phyloP scores from a whole-genome alignment of 2,888 invertebrate species.

The Cheilosia scutellata region DNA sequence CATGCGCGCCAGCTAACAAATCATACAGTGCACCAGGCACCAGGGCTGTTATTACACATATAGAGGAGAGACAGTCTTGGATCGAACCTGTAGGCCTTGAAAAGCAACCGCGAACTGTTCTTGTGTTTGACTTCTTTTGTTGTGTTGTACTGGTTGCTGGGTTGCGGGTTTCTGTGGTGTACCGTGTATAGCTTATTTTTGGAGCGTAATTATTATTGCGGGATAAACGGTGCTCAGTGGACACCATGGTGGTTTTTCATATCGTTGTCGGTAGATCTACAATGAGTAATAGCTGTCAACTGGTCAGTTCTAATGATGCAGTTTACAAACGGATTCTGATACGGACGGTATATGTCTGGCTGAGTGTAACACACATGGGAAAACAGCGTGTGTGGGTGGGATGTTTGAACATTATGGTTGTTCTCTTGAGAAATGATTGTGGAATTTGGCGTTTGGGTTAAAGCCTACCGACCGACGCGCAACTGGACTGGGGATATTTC shows the following conservation, averaged over 20 bases:
- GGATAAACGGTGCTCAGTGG: constrained; percentile 70
- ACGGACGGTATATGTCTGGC: constrained; percentile 27
- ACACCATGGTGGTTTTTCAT: constrained; percentile 65
- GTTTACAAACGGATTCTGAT: constrained; percentile 67
- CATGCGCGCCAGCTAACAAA: constrained; percentile 57
- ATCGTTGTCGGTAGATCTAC: constrained; percentile 73
- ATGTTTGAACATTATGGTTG: constrained; percentile 66
- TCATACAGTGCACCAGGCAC: constrained; percentile 27
- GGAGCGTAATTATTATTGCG: constrained; percentile 70
- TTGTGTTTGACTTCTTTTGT: constrained; percentile 67
- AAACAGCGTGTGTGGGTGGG: constrained; percentile 65
- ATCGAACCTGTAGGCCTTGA: constrained; percentile 70
- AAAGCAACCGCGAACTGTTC: constrained; percentile 51
- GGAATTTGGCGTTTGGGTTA: constrained; percentile 68
- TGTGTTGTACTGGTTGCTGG: constrained; percentile 49
- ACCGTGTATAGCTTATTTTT: constrained; percentile 65
- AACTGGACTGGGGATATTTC: constrained; percentile 50
- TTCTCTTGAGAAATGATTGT: constrained; percentile 66
- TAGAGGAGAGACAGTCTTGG: constrained; percentile 32
- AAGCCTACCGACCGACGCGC: constrained; percentile 33
- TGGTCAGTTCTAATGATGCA: constrained; percentile 75
- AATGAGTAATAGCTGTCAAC: constrained; percentile 75
- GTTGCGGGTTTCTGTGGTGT: constrained; percentile 21
- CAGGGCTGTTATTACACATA: constrained; percentile 42
- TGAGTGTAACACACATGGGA: constrained; percentile 26